A percentile compares a stretch with the other conserved stretches of the same genome.
Conservation (phyloP, 2,113 vertebrate species). For the Corvus hawaiiensis region DNA sequence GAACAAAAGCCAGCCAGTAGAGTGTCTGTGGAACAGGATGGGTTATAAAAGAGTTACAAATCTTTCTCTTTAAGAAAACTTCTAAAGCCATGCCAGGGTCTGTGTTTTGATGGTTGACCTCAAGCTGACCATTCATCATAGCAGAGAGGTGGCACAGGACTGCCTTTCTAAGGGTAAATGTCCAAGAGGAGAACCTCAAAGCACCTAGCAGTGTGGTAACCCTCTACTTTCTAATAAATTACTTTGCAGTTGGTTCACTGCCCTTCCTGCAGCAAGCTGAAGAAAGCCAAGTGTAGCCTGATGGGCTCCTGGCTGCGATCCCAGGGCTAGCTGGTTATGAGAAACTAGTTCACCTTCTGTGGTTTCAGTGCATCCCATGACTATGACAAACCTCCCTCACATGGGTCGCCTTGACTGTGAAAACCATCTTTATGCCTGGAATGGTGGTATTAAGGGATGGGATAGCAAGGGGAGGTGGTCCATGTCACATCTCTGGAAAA, state of each 20-base stretch:
- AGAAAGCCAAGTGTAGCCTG: not conserved
- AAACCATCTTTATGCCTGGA: not conserved
- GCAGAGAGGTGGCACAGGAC: not conserved
- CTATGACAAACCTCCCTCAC: not conserved
- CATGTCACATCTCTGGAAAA: not conserved
- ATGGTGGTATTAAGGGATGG: not conserved
- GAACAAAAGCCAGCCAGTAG: not conserved
- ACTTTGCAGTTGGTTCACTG: not conserved
- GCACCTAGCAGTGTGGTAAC: not conserved
- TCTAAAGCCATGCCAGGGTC: not conserved
- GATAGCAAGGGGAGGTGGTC: not conserved
- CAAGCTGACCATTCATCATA: not conserved
- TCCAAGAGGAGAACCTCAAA: not conserved
- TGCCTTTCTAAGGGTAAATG: not conserved
- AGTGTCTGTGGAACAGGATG: not conserved
- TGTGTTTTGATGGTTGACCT: not conserved
- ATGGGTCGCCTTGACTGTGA: not conserved
- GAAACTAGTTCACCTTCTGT: not conserved
- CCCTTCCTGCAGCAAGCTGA: not conserved
- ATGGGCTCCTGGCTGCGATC: not conserved
- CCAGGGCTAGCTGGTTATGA: rapidly evolving
- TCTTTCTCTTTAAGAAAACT: not conserved
- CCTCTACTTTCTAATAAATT: not conserved
- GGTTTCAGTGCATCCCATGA: not conserved
- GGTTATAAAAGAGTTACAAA: not conserved